phyloP scores from a whole-genome alignment of 23 tunicate species.

The Diplosoma virens region DNA sequence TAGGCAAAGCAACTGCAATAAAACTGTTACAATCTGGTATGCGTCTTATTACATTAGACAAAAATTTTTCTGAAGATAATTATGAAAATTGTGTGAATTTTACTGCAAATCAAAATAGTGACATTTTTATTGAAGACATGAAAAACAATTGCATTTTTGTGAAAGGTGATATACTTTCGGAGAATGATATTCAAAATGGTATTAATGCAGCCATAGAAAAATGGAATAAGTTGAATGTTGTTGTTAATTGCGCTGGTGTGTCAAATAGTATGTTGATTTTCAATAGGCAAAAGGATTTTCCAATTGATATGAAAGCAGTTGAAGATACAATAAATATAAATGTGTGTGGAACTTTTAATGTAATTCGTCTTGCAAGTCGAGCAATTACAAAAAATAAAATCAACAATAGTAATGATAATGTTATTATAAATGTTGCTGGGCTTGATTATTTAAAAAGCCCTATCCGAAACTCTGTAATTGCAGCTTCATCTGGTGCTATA shows the following conservation, averaged over 20 bases:
- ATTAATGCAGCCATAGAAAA: constrained; percentile 24
- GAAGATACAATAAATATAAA: constrained; percentile 48
- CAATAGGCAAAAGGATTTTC: constrained; percentile 26
- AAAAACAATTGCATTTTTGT: constrained; percentile 60
- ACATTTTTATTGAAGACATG: background rate
- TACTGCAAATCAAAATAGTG: background rate
- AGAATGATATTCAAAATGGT: constrained; percentile 64
- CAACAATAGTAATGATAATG: constrained; percentile 35
- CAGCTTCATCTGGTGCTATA: constrained; percentile 73
- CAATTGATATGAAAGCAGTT: constrained; percentile 33
- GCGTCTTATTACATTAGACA: constrained; percentile 69
- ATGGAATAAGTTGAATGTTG: constrained; percentile 63
- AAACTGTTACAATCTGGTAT: constrained; percentile 51
- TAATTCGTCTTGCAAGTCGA: constrained; percentile 58
- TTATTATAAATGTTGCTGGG: constrained; percentile 82
- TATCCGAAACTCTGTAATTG: constrained; percentile 50
- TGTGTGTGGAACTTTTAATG: constrained; percentile 82
- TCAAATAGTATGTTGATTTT: constrained; percentile 32
- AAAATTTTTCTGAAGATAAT: constrained; percentile 22
- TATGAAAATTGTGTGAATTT: background rate
- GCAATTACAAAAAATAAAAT: constrained; percentile 62
- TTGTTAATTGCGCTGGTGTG: constrained; percentile 94
- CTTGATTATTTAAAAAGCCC: constrained; percentile 65
- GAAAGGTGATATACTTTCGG: constrained; percentile 70
- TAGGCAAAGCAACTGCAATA: constrained; percentile 83